These are phyloP conservation scores for Rhinopomastus cyanomelas DNA, from an alignment of 2,113 vertebrate species.

Conservation along the genomic window DNA sequence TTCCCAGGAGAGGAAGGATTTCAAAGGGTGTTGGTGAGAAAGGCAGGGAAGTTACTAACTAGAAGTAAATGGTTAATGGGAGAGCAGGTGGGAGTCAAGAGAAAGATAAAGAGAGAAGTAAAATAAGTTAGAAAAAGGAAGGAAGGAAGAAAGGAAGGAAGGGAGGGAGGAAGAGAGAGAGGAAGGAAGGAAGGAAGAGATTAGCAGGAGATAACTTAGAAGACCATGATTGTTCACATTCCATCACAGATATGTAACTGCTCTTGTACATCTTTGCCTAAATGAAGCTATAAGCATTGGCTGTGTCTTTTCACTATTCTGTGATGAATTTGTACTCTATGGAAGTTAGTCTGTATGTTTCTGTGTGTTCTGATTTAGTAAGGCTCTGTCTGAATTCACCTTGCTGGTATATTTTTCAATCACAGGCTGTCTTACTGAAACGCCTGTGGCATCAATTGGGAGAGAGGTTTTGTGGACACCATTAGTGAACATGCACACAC, in stretches of 20 bases:
- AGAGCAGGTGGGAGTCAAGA: neutral
- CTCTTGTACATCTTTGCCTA: neutral
- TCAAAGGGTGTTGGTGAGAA: neutral
- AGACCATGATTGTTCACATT: neutral
- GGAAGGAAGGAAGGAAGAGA: too few species aligned
- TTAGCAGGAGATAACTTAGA: neutral
- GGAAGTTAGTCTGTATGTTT: too few species aligned
- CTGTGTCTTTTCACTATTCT: neutral
- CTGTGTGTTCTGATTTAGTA: neutral
- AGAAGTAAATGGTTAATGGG: neutral
- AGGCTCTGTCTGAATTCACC: neutral
- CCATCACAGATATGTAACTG: neutral
- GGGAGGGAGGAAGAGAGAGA: neutral
- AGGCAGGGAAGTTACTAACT: neutral
- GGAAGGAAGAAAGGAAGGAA: too few species aligned
- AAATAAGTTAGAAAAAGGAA: neutral
- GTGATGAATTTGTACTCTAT: neutral
- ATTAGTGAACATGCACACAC: neutral
- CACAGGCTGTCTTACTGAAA: neutral
- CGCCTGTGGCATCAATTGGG: rapidly evolving
- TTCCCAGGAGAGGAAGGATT: neutral
- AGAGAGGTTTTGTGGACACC: neutral
- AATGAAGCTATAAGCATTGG: neutral
- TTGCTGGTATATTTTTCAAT: neutral
- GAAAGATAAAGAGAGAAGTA: neutral